Base-by-base conservation (phyloP, 2,797 vertebrate species). In the Danio kyathit region DNA sequence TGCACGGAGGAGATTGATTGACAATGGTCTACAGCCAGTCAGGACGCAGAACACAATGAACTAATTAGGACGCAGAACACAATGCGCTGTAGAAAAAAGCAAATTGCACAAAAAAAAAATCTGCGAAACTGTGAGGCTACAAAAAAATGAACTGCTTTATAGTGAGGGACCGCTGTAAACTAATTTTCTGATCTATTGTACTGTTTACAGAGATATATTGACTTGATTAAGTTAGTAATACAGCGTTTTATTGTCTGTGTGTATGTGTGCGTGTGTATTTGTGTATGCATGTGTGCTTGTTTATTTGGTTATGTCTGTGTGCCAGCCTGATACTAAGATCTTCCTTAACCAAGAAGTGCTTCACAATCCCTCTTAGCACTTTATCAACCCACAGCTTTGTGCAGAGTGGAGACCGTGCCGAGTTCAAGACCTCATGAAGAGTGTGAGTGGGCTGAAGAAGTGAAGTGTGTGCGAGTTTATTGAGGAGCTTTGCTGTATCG, bases 301-400 rank as follows among this genome's bases (percentile, higher is more conserved):
- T 60, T 80, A 51, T 69, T 61, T 80, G 44, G 10, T 64, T 72
- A 40, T 78, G 69, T 56, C 48, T 41, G 13, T 8, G 76, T 66
- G 51, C 79, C 65, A 48, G 21, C 13, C 67, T 71, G 49, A 49
- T 63, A 79, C 21, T 38, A n/a, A 76, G 64, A 76, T 83, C 74
- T 81, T 71, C 54, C 65, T 82, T 74, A 79, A 79, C 71, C 60
- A 67, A 46, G 46, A 66, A 79, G 76, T 73, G 76, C 74, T 81
- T 76, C 61, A 57, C 60, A 81, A 79, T 78, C 80, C 81, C 72
- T 78, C 43, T 83, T 75, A 74, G 78, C 76, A 79, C 74, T 83
- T 84, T 85, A 84, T 86, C 81, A 84, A 72, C 81, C 74, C 73
- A 76, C 81, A 83, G 83, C 74, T 83, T 80, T 84, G 83, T 78